Conservation (phyloP, 2,797 vertebrate genomes). For the Coluber constrictor region DNA sequence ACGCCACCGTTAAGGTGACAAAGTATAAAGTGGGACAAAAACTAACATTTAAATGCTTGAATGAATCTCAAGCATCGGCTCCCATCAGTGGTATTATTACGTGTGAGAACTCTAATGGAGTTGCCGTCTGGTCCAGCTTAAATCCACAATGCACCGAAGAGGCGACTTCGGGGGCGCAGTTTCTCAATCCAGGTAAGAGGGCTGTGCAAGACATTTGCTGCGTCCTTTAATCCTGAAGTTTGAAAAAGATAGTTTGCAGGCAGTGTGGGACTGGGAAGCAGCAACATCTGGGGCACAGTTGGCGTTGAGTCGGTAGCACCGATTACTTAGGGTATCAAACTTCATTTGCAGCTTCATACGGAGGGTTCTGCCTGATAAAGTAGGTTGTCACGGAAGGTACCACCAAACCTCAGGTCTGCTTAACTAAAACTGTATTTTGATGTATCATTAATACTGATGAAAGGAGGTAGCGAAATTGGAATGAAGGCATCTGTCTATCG, state of each 20-base stretch:
- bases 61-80: not conserved
- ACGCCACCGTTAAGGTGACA: not conserved
- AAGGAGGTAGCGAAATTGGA: not conserved
- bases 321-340: not conserved
- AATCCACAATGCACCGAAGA: not conserved
- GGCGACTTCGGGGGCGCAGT: not conserved
- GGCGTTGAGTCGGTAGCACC: not conserved
- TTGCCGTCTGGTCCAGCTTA: not conserved
- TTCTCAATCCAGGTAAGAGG: not conserved
- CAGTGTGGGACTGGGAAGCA: not conserved
- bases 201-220: not conserved
- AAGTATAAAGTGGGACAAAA: not conserved
- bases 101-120: not conserved
- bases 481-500: not conserved
- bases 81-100: not conserved
- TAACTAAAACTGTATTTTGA: not conserved
- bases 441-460: not conserved
- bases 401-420: not conserved
- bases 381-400: not conserved
- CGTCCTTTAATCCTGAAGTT: not conserved
- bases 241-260: not conserved
- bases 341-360: not conserved
- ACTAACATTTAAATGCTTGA: not conserved
- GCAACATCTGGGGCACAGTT: not conserved
- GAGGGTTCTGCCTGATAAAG: not conserved